Conservation (phyloP, 2,113 vertebrate genomes). For the Eudyptes chrysolophus region DNA sequence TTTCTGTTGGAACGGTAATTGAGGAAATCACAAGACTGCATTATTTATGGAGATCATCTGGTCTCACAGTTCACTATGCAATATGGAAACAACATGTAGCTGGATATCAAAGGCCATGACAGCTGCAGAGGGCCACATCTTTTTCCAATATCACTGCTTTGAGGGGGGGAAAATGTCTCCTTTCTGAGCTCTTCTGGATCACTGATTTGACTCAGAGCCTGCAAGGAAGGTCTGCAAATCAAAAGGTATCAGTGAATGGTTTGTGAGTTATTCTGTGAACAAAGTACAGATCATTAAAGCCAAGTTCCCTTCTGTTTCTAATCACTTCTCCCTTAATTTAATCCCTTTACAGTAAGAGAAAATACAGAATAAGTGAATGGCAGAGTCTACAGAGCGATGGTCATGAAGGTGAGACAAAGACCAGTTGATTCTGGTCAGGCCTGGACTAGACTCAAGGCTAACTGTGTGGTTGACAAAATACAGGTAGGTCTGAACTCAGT, state of each 20-base stretch:
- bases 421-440: background rate
- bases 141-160: conserved; percentile 56
- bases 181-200: conserved; percentile 31
- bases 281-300: conserved; percentile 42
- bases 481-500: conserved; percentile 3
- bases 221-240: conserved; percentile 42
- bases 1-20: background rate
- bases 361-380: conserved; percentile 23
- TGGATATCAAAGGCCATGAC: conserved; percentile 55
- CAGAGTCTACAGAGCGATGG: background rate
- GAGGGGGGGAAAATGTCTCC: background rate
- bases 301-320: conserved; percentile 43
- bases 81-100: conserved; percentile 51
- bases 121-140: conserved; percentile 35
- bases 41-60: conserved; percentile 59
- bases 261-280: conserved; percentile 50
- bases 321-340: conserved; percentile 37
- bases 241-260: conserved; percentile 17
- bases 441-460: background rate
- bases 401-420: background rate
- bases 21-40: conserved; percentile 1
- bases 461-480: background rate
- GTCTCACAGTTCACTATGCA: conserved; percentile 20
- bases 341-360: background rate
- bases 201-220: conserved; percentile 47